phyloP scores from a whole-genome alignment of 1,140 invertebrate genomes.

The Leptonema lineaticorne region DNA sequence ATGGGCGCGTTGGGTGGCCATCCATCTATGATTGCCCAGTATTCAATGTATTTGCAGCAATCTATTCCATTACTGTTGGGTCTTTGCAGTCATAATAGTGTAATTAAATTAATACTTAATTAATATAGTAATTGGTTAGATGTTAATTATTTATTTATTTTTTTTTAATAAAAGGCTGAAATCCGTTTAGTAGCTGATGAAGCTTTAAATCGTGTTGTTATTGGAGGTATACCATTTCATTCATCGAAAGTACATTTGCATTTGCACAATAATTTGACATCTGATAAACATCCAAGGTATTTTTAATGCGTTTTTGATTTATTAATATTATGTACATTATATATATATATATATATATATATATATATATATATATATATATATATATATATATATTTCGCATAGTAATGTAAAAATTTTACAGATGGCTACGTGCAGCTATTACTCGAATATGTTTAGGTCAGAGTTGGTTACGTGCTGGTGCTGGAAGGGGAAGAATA shows the following conservation, averaged over 20 bases:
- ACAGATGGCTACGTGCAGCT: conserved; percentile 54
- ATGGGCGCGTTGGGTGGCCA: conserved; percentile 51
- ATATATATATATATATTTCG: conserved; percentile 2
- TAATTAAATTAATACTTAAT: no score
- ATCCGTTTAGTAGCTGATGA: conserved; percentile 54
- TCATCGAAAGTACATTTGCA: conserved; percentile 53
- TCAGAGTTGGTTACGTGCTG: conserved; percentile 52
- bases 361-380: conserved; percentile 9
- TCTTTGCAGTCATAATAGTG: conserved; percentile 53
- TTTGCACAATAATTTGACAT: conserved; percentile 52
- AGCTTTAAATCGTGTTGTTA: conserved; percentile 52
- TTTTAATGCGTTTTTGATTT: not conserved
- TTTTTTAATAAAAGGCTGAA: conserved; percentile 49
- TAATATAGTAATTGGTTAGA: no score
- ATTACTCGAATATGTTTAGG: conserved; percentile 52
- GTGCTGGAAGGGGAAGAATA: conserved; percentile 51
- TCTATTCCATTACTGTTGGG: conserved; percentile 50
- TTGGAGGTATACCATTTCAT: conserved; percentile 53
- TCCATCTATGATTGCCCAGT: conserved; percentile 50
- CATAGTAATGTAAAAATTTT: conserved; percentile 2
- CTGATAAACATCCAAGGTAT: conserved; percentile 53
- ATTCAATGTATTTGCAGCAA: conserved; percentile 50
- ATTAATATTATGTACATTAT: not conserved
- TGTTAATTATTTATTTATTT: not conserved
- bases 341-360: conserved; percentile 2